Base-by-base conservation (phyloP, 2,797 vertebrate genomes). In the Platalea minor region DNA sequence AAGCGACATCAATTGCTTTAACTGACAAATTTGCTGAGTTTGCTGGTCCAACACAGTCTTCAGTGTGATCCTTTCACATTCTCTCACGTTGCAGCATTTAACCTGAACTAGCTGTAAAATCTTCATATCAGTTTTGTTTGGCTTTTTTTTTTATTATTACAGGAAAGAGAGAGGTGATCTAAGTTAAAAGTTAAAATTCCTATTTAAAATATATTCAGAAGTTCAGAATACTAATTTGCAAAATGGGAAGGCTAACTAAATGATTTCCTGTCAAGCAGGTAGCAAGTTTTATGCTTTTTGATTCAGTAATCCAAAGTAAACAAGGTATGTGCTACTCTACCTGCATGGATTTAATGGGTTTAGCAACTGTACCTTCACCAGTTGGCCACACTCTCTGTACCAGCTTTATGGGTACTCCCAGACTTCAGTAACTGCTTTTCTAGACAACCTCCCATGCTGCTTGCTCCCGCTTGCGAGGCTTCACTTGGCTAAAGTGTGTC, bases 371-470 rank as follows among this genome's bases (percentile, higher is more conserved):
- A 4, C 48, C 13, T n/a, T 78, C 35, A 54, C 3, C 26, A 73
- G 26, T 53, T 0, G 0, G 20, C 61, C 0, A 2, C 20, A 11
- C 6, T 68, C 15, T 48, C n/a, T 48, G 26, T 53, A 37, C 8
- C 76, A 81, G 54, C 51, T 56, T 31, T 65, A 24, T 20, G 12
- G 26, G 5, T 57, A 45, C 50, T 89, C 75, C 39, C 24, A 85
- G 65, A 35, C 35, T 51, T 90, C 33, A 31, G 26, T 11, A 85
- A 19, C 33, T 68, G 37, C 46, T 50, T 78, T 90, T 73, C 35
- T 60, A 43, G 75, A 28, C 31, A 39, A 1, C 16, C 8, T 88
- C 45, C 39, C 2, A 4, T 25, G 14, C 60, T 83, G 24, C 18
- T 74, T 43, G 26, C 50, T 61, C 21, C 46, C 81, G 13, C 75